A percentile compares a stretch with the other conserved stretches of the same genome.
phyloP scores from a whole-genome alignment of 2,888 invertebrate genomes.

The Brachylomia viminalis region DNA sequence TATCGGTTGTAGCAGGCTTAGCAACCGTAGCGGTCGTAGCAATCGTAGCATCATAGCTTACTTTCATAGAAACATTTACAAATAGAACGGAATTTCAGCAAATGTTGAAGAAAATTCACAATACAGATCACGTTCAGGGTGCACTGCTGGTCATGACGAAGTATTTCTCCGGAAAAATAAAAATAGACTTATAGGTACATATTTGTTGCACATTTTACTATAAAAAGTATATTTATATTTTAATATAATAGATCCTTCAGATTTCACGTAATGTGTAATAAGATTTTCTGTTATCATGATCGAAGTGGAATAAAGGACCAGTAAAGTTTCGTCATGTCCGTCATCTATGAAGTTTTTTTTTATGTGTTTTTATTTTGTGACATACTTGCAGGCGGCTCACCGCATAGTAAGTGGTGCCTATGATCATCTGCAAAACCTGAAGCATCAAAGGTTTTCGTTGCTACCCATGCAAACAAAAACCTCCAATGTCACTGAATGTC shows the following conservation, averaged over 20 bases:
- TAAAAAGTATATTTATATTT: too few species aligned
- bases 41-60: constrained; percentile 14
- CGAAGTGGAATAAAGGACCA: background rate
- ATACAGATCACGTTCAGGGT: constrained; percentile 37
- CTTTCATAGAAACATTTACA: constrained; percentile 18
- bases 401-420: too few species aligned
- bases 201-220: constrained; percentile 14
- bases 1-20: constrained; percentile 20
- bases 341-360: too few species aligned
- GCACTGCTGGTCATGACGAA: constrained; percentile 19
- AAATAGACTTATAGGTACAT: constrained; percentile 8
- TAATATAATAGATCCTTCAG: background rate
- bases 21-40: constrained; percentile 23
- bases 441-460: too few species aligned
- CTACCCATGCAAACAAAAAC: background rate
- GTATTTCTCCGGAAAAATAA: constrained; percentile 13
- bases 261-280: background rate
- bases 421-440: too few species aligned
- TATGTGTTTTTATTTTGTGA: background rate
- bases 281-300: background rate
- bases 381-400: too few species aligned
- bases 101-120: constrained; percentile 31
- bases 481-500: background rate
- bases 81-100: constrained; percentile 33
- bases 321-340: background rate